A percentile compares a stretch with the other conserved stretches of the same genome.
phyloP scores from a whole-genome alignment of 2,113 vertebrate genomes.

The Tachysurus vachellii region DNA sequence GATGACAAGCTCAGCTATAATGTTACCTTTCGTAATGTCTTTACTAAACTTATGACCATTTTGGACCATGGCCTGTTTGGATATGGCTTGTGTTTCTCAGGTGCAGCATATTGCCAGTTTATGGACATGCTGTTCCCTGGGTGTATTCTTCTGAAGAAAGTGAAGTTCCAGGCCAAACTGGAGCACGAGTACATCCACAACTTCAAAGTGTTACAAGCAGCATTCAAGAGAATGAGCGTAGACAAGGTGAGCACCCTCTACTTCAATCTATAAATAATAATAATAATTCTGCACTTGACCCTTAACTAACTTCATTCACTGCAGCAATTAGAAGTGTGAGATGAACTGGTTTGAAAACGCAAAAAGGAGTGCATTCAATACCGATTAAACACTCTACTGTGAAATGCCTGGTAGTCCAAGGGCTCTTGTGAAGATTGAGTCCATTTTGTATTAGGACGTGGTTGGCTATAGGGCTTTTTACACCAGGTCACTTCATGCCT shows the following conservation, averaged over 20 bases:
- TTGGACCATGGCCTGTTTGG: background rate
- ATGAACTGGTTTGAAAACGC: background rate
- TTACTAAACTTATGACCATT: background rate
- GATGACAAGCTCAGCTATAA: background rate
- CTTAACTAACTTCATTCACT: background rate
- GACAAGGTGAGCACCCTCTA: slow-evolving; percentile 82
- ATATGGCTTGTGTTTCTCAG: slow-evolving; percentile 60
- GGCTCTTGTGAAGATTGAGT: background rate
- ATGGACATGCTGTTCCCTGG: slow-evolving; percentile 99
- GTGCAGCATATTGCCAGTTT: slow-evolving; percentile 92
- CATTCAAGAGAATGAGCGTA: slow-evolving; percentile 96
- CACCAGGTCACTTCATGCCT: too few species aligned
- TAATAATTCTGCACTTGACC: background rate
- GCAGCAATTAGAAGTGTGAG: background rate
- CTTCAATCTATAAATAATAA: background rate
- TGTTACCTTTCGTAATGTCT: background rate
- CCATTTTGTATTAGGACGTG: background rate
- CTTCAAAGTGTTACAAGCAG: slow-evolving; percentile 93
- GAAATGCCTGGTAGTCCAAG: background rate
- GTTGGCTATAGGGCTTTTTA: background rate
- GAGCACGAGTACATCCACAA: slow-evolving; percentile 96
- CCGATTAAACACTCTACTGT: background rate
- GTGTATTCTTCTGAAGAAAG: slow-evolving; percentile 89
- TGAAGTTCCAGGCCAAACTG: slow-evolving; percentile 92
- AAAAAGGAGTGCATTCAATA: too few species aligned